phyloP scores from a whole-genome alignment of 2,113 vertebrate genomes.

The Hyperoodon ampullatus region DNA sequence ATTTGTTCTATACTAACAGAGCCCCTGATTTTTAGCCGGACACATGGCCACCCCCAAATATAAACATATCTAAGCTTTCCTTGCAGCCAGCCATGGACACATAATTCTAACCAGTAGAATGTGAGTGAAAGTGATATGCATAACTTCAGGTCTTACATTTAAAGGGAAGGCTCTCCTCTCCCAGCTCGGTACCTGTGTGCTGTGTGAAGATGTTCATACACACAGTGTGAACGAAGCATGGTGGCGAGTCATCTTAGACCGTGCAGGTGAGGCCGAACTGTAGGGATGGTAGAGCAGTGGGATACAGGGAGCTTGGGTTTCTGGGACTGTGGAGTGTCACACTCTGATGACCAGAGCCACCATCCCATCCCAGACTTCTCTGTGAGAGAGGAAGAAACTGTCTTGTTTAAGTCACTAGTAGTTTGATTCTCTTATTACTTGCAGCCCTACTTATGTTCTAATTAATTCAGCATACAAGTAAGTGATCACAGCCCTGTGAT shows the following conservation, averaged over 20 bases:
- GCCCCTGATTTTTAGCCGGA: not conserved
- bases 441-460: not conserved
- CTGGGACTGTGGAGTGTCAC: not conserved
- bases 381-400: not conserved
- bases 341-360: not conserved
- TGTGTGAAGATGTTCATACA: not conserved
- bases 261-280: rapidly evolving
- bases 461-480: not conserved
- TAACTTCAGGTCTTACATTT: not conserved
- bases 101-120: not conserved
- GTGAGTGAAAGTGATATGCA: not conserved
- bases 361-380: not conserved
- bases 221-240: not conserved
- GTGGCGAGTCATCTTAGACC: not conserved
- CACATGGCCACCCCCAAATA: not conserved
- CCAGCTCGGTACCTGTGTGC: not conserved
- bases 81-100: not conserved
- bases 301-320: not conserved
- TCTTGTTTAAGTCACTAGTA: not conserved
- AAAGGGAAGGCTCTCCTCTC: not conserved
- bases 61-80: not conserved
- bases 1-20: not conserved
- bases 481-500: not conserved
- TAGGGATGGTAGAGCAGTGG: not conserved
- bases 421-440: not conserved